phyloP scores from a whole-genome alignment of 2,797 vertebrate genomes.

The Heliangelus exortis region DNA sequence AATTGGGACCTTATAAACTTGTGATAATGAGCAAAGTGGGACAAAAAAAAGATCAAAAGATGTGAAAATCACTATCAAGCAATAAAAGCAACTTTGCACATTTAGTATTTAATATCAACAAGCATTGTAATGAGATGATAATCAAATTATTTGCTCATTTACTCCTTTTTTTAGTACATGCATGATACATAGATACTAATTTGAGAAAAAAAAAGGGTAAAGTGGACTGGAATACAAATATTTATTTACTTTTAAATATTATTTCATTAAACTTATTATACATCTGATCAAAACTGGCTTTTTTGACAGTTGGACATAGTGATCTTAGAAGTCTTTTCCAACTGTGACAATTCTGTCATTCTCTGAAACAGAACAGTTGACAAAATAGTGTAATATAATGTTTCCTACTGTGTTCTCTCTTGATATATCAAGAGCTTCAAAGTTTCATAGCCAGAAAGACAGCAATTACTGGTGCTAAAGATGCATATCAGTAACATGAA shows the following conservation, averaged over 20 bases:
- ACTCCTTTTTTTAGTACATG: background rate
- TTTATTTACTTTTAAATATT: background rate
- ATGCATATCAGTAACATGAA: background rate
- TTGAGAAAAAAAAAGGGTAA: background rate
- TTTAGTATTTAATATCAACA: conserved; percentile 6
- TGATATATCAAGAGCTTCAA: background rate
- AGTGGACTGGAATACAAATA: background rate
- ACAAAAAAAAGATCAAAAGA: conserved; percentile 53
- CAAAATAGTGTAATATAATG: background rate
- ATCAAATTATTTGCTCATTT: conserved; percentile 49
- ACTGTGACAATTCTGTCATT: too few species aligned
- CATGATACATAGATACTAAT: conserved; percentile 19
- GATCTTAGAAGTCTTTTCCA: too few species aligned
- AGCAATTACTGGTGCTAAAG: background rate
- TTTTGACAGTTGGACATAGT: too few species aligned
- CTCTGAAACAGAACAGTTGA: background rate
- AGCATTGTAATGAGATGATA: conserved; percentile 40
- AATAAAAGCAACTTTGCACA: background rate
- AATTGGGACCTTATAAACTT: conserved; percentile 18
- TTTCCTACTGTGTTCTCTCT: background rate
- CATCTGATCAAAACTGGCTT: background rate
- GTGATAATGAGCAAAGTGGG: conserved; percentile 9
- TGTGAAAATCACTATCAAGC: background rate
- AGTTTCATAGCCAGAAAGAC: background rate
- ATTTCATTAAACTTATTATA: background rate